Evolutionary conservation across 2,797 vertebrate genomes (phyloP), one percentile per base, ranked within the genome.

Genomic region (Sylvia borin): DNA sequence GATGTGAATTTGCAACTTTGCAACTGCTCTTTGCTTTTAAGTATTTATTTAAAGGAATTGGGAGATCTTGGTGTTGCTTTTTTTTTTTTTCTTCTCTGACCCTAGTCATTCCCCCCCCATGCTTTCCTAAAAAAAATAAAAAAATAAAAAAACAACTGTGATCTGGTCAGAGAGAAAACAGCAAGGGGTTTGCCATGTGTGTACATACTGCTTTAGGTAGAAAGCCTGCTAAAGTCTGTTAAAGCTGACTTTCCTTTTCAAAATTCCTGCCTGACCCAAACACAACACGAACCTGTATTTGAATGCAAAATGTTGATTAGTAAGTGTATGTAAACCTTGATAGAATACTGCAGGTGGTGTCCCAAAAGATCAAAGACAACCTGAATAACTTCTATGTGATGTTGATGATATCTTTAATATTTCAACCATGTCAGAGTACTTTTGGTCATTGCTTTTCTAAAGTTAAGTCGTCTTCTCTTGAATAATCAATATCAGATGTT

Each of bases 401-500:
- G 24, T 61, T 60, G 57, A 26, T 92, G 72, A 4, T 86, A 51
- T 32, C 68, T 95, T 93, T 65, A 91, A 45, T 93, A 90, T 62
- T 79, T 92, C 90, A 85, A 43, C 64, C 70, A 45, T 81, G 84
- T 90, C 79, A 85, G 66, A 18, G 67, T 90, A 65, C 58, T 68
- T 95, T 94, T 93, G 85, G 87, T 96, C 73, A 66, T 85, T 93
- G 62, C 57, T 92, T 85, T 72, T 94, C 76, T 81, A 13, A 90
- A 91, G 42, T 76, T 91, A 54, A 89, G 40, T 84, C 77, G 58
- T 86, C 90, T 93, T 93, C 85, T 91, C 93, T 96, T 85, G 89
- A 88, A 66, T 96, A 92, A 54, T 91, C 48, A 31, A 31, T 96
- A 47, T 87, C 92, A 96, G 91, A 87, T 89, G 67, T 90, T 94